Percentiles rank a stretch among this genome's conserved stretches.
Evolutionary conservation across 1,140 invertebrate species (phyloP).

Genomic region (Heliconius himera): DNA sequence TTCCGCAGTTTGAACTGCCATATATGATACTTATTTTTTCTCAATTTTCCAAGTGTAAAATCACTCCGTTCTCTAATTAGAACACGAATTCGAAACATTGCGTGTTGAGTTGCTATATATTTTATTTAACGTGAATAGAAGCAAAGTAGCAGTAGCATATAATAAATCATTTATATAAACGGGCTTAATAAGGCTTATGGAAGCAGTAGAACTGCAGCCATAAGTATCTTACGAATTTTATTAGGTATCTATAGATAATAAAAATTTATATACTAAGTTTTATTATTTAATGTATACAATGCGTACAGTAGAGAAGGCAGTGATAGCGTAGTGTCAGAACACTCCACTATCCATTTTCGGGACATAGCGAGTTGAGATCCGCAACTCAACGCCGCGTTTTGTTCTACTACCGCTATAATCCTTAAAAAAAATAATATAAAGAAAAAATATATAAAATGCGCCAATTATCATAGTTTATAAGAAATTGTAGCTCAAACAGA

Average conservation of each 20-base stretch:
- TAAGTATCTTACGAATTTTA: constrained; percentile 4
- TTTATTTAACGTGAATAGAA: background rate
- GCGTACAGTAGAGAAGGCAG: no score
- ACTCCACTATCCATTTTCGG: no score
- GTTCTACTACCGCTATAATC: background rate
- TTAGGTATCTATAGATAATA: background rate
- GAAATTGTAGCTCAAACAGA: background rate
- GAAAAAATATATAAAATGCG: no score
- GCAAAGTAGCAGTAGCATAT: background rate
- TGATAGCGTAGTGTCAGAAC: no score
- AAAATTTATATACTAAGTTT: background rate
- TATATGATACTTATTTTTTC: no score
- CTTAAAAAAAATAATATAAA: no score
- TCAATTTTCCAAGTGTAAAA: no score
- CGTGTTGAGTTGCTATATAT: no score
- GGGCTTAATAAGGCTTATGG: background rate
- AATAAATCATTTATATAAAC: constrained; percentile 4
- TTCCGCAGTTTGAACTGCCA: no score
- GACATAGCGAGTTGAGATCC: background rate
- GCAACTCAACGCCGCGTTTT: background rate
- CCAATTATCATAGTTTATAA: background rate
- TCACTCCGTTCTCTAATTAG: no score
- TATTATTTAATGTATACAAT: no score
- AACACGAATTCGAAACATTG: no score
- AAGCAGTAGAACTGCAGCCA: background rate